These are phyloP conservation scores for Acrossocheilus wenchowensis DNA, from an alignment of 2,797 vertebrate genomes.

Conservation along the genomic window DNA sequence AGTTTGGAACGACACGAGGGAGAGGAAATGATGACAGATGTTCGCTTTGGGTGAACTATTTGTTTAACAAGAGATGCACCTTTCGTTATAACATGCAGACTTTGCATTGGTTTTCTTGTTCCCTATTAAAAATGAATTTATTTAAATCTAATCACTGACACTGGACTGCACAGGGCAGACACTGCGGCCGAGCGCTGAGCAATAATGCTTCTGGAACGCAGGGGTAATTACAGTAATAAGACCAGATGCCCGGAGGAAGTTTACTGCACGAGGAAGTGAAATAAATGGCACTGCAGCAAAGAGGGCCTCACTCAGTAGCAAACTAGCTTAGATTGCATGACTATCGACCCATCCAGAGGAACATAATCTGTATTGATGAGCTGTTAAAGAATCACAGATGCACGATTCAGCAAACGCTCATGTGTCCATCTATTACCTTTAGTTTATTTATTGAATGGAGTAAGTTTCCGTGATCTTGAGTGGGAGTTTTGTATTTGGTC, in stretches of 20 bases:
- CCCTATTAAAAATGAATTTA: not conserved
- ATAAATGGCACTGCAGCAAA: slow-evolving; percentile 69
- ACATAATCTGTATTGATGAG: slow-evolving; percentile 75
- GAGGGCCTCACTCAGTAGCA: slow-evolving; percentile 71
- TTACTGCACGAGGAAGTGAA: slow-evolving; percentile 60
- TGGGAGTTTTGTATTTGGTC: not conserved
- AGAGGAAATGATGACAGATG: not conserved
- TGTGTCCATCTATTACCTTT: slow-evolving; percentile 15
- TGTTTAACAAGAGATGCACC: not conserved
- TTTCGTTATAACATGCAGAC: not conserved
- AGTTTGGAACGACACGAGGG: not conserved
- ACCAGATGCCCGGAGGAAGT: slow-evolving; percentile 50
- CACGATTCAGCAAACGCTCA: slow-evolving; percentile 35
- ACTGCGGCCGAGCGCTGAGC: not conserved
- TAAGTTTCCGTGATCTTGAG: not conserved
- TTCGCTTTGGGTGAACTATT: not conserved
- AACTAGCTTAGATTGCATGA: slow-evolving; percentile 71
- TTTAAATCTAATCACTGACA: slow-evolving; percentile 2
- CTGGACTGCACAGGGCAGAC: not conserved
- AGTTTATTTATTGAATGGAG: slow-evolving; percentile 19
- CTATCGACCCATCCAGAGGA: slow-evolving; percentile 66
- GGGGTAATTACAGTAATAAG: slow-evolving; percentile 52
- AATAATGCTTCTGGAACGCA: slow-evolving; percentile 33
- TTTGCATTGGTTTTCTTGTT: not conserved
- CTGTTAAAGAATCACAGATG: slow-evolving; percentile 66